Evolutionary conservation across 2,888 invertebrate species (phyloP).

Genomic region (Agrochola lota): DNA sequence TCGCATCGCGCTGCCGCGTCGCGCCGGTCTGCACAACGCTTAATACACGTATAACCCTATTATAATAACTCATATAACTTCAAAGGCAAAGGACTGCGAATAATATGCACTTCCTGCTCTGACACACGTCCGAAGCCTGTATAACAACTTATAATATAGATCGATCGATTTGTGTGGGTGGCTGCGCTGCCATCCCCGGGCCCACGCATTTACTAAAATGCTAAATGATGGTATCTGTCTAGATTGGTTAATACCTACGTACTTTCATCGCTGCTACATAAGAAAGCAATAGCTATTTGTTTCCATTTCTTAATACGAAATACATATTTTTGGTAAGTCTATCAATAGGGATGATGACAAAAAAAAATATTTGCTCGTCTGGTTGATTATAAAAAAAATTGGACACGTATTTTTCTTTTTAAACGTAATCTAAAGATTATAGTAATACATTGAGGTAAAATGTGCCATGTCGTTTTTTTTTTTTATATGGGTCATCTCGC

Average conservation of each 20-base stretch:
- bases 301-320: neutral
- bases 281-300: neutral
- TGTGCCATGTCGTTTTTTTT: no score
- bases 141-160: neutral
- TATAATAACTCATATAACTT: neutral
- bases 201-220: neutral
- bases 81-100: neutral
- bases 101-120: slow-evolving; percentile 12
- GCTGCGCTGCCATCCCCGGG: neutral
- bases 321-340: neutral
- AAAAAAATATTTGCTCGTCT: no score
- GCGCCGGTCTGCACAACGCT: no score
- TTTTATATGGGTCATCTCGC: no score
- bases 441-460: no score
- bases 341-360: no score
- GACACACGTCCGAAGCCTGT: neutral
- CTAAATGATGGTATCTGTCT: neutral
- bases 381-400: no score
- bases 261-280: neutral
- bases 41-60: slow-evolving; percentile 12
- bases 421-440: no score
- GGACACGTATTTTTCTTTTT: no score
- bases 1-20: no score
- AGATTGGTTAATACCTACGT: neutral
- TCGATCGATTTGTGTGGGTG: neutral